These are phyloP conservation scores for Melipona quadrifasciata DNA, from an alignment of 1,140 invertebrate genomes.

Conservation along the genomic window DNA sequence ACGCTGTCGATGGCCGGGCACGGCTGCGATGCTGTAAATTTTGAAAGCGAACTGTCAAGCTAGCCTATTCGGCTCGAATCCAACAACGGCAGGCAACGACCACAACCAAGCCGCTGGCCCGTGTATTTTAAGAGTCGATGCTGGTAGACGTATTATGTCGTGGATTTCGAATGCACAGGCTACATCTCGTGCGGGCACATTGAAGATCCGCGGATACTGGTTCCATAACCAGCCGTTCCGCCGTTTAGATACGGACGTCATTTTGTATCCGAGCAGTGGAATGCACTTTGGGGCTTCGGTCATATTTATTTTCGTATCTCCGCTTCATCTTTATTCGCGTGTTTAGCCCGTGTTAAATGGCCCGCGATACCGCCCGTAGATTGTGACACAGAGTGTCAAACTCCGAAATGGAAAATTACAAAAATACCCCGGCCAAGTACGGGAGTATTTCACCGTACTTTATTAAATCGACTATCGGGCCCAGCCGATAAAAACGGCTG, in stretches of 20 bases:
- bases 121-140: conserved; percentile 60
- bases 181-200: conserved; percentile 48
- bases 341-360: conserved; percentile 55
- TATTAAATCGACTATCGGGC: conserved; percentile 4
- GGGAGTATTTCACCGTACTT: conserved; percentile 12
- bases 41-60: conserved; percentile 38
- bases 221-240: conserved; percentile 35
- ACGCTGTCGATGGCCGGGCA: not conserved
- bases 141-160: conserved; percentile 62
- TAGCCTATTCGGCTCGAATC: conserved; percentile 57
- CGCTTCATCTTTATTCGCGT: conserved; percentile 60
- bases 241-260: conserved; percentile 63
- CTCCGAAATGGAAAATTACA: conserved; percentile 18
- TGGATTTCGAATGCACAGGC: conserved; percentile 59
- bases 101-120: conserved; percentile 18
- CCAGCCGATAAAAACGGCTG: conserved; percentile 2
- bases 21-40: conserved; percentile 45
- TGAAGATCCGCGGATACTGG: conserved; percentile 61
- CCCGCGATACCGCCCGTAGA: conserved; percentile 39
- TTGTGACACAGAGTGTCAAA: conserved; percentile 37
- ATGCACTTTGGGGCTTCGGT: conserved; percentile 52
- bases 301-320: conserved; percentile 60
- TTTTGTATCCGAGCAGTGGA: conserved; percentile 59
- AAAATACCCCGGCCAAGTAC: not conserved
- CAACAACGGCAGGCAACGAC: conserved; percentile 38